Conservation (phyloP, 2,888 invertebrate species). For the Noctua janthina region DNA sequence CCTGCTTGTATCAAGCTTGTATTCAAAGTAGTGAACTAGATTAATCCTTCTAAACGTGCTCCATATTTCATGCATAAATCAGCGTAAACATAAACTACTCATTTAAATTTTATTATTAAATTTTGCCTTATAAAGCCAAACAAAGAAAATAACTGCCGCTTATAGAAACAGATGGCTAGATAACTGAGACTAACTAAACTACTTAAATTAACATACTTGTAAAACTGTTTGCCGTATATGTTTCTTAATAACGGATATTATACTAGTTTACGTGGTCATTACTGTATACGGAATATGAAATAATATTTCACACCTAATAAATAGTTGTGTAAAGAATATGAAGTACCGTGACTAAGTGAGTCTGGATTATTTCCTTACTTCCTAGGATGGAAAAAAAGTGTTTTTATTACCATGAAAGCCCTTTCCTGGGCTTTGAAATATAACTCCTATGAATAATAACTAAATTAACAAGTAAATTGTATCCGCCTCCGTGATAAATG, state of each 20-base stretch:
- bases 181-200: conserved; percentile 35
- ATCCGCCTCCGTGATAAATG: background rate
- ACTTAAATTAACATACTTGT: conserved; percentile 58
- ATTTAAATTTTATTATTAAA: conserved; percentile 64
- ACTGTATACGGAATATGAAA: conserved; percentile 46
- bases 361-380: conserved; percentile 27
- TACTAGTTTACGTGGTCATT: conserved; percentile 41
- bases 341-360: background rate
- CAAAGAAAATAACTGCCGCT: conserved; percentile 53
- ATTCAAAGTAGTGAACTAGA: background rate
- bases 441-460: conserved; percentile 7
- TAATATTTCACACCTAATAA: conserved; percentile 61
- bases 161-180: conserved; percentile 41
- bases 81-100: conserved; percentile 12
- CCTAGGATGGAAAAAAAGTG: conserved; percentile 1
- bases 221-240: conserved; percentile 54
- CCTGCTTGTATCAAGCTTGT: background rate
- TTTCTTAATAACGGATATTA: conserved; percentile 48
- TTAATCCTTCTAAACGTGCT: conserved; percentile 19
- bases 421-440: conserved; percentile 1
- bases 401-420: conserved; percentile 16
- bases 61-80: conserved; percentile 48
- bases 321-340: conserved; percentile 13
- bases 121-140: conserved; percentile 57
- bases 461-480: conserved; percentile 13